Conservation (phyloP, 2,113 vertebrate species). For the Bos indicus region DNA sequence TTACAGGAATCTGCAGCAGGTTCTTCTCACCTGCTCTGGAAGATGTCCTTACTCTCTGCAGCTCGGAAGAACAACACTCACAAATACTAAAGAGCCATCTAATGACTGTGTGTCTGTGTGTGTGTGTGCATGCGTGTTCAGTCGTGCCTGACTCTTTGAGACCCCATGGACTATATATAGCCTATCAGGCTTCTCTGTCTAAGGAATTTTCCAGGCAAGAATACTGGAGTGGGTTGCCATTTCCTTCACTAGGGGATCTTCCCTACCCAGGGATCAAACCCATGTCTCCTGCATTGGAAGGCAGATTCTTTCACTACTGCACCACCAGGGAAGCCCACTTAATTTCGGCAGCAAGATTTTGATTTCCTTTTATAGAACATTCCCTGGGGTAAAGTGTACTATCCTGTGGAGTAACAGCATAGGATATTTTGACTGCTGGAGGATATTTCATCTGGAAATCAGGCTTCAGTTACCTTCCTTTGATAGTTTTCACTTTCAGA, state of each 20-base stretch:
- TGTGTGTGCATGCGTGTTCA: background rate
- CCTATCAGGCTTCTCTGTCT: background rate
- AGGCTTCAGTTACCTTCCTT: conserved; percentile 38
- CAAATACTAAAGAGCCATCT: conserved; percentile 15
- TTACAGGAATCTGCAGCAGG: background rate
- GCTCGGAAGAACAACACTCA: background rate
- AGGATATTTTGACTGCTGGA: conserved; percentile 28
- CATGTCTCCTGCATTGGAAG: background rate
- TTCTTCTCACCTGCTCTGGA: background rate
- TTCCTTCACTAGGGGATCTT: background rate
- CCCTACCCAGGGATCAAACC: background rate
- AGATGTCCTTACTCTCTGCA: background rate
- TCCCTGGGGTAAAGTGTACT: conserved; percentile 41
- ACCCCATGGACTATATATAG: background rate
- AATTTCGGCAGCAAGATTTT: conserved; percentile 28
- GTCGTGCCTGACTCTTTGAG: background rate
- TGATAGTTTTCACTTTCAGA: conserved; percentile 25
- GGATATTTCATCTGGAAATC: conserved; percentile 47
- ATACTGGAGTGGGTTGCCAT: background rate
- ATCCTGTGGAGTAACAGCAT: background rate
- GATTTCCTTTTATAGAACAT: conserved; percentile 44
- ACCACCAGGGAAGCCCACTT: background rate
- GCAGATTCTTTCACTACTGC: background rate
- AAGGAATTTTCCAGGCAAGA: background rate
- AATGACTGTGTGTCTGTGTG: background rate